phyloP scores from a whole-genome alignment of 2,797 vertebrate species.

The Triplophysa bombifrons region DNA sequence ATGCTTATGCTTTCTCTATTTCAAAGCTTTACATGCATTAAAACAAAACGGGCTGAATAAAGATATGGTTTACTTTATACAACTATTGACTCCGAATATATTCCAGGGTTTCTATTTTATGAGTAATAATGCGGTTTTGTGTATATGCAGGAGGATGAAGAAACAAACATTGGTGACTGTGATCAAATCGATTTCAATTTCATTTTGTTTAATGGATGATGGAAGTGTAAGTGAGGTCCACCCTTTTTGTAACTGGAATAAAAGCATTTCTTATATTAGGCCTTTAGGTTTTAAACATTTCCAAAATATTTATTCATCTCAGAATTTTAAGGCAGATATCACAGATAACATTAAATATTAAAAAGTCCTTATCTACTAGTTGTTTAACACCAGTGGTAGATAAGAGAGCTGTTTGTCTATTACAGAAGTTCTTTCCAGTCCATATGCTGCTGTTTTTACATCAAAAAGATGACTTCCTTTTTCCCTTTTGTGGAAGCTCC shows the following conservation, averaged over 20 bases:
- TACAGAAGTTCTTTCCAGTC: neutral
- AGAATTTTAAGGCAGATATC: neutral
- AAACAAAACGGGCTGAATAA: too few relatives aligned
- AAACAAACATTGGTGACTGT: too few relatives aligned
- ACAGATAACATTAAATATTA: neutral
- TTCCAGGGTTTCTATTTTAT: too few relatives aligned
- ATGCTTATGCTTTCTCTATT: conserved; percentile 4
- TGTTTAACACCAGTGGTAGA: neutral
- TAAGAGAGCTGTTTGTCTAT: neutral
- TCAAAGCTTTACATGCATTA: neutral
- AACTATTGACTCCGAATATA: too few relatives aligned
- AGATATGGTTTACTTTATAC: too few relatives aligned
- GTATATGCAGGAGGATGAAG: too few relatives aligned
- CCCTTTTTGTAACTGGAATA: neutral
- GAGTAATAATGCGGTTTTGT: too few relatives aligned
- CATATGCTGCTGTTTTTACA: neutral
- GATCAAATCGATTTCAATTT: neutral
- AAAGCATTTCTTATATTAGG: neutral
- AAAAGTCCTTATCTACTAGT: neutral
- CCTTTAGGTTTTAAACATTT: neutral
- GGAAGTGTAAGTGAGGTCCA: neutral
- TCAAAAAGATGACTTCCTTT: conserved; percentile 11
- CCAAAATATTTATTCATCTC: neutral
- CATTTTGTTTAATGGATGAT: neutral
- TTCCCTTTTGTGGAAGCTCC: conserved; percentile 37